Percentiles rank a stretch among this genome's conserved stretches.
phyloP scores from a whole-genome alignment of 2,888 invertebrate species.

The Apodemia duryi region DNA sequence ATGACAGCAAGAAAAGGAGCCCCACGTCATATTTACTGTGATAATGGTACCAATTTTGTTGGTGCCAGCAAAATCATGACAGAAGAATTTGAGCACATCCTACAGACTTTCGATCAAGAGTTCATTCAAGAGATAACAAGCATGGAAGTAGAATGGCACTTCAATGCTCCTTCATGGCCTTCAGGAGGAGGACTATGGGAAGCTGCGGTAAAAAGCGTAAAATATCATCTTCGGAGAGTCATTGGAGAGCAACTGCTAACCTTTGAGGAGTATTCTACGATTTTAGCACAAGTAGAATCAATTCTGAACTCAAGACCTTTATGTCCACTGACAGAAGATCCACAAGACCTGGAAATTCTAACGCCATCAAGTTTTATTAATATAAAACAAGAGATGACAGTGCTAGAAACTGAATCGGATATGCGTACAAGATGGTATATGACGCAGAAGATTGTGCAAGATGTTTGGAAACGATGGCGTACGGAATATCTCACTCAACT shows the following conservation, averaged over 20 bases:
- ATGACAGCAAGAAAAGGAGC: conserved; percentile 13
- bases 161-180: conserved; percentile 12
- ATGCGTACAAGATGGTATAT: conserved; percentile 24
- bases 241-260: conserved; percentile 10
- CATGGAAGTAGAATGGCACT: conserved; percentile 5
- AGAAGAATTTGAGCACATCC: background rate
- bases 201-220: conserved; percentile 14
- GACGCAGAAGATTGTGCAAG: conserved; percentile 17
- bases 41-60: conserved; percentile 18
- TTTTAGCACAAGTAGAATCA: conserved; percentile 14
- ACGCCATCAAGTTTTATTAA: background rate
- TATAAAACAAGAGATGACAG: background rate
- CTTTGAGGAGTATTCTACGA: conserved; percentile 11
- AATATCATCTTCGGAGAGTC: conserved; percentile 16
- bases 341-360: background rate
- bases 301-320: conserved; percentile 9
- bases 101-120: background rate
- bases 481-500: conserved; percentile 15
- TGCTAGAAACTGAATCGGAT: conserved; percentile 8
- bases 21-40: conserved; percentile 17
- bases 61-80: conserved; percentile 17
- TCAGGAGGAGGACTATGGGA: conserved; percentile 3
- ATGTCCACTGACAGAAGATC: conserved; percentile 10
- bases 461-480: conserved; percentile 16
- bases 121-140: background rate